Evolutionary conservation across 2,888 invertebrate genomes (phyloP).

Genomic region (Epistrophella euchroma): DNA sequence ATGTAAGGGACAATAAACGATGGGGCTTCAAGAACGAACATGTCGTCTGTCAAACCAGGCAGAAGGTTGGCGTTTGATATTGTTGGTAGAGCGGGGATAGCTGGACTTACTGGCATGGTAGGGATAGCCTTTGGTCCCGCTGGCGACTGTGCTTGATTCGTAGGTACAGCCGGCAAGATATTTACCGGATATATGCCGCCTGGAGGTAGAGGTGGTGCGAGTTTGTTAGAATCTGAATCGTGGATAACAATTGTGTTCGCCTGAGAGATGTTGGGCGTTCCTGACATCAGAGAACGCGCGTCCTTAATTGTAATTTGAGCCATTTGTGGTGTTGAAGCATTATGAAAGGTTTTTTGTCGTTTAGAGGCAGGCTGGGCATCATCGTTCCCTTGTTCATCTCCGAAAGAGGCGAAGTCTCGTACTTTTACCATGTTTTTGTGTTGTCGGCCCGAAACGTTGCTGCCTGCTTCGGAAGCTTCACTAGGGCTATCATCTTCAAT

Average conservation of each 20-base stretch:
- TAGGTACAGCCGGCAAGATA: constrained; percentile 85
- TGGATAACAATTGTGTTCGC: constrained; percentile 91
- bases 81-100: constrained; percentile 81
- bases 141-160: constrained; percentile 83
- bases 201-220: constrained; percentile 80
- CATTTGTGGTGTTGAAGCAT: constrained; percentile 41
- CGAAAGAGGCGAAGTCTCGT: constrained; percentile 80
- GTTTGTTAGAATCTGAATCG: constrained; percentile 85
- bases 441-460: constrained; percentile 80
- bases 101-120: constrained; percentile 75
- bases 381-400: constrained; percentile 85
- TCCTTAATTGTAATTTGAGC: constrained; percentile 83
- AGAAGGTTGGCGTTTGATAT: constrained; percentile 87
- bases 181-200: constrained; percentile 87
- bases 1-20: constrained; percentile 97
- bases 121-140: constrained; percentile 80
- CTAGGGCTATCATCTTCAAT: constrained; percentile 85
- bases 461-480: constrained; percentile 76
- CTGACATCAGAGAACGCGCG: constrained; percentile 81
- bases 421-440: constrained; percentile 83
- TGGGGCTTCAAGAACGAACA: constrained; percentile 96
- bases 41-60: constrained; percentile 94
- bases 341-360: constrained; percentile 78
- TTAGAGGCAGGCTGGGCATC: constrained; percentile 84
- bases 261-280: constrained; percentile 45